These are phyloP conservation scores for Drosophila merina DNA, from an alignment of 2,888 invertebrate genomes.

Conservation along the genomic window DNA sequence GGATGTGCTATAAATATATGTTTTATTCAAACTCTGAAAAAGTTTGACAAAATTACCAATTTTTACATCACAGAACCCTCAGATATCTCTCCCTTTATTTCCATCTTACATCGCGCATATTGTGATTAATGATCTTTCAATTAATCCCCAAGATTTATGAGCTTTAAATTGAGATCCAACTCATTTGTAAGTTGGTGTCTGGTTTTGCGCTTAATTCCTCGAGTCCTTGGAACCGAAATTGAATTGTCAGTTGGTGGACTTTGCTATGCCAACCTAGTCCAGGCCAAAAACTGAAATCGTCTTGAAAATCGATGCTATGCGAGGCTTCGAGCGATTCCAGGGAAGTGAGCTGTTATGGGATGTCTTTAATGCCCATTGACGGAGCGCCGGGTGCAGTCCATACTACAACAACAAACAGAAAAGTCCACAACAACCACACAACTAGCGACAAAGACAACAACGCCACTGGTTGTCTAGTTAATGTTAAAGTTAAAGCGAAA, in stretches of 20 bases:
- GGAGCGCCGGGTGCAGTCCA: constrained; percentile 55
- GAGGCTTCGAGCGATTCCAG: constrained; percentile 39
- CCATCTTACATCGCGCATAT: constrained; percentile 3
- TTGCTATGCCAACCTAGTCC: background rate
- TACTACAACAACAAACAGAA: constrained; percentile 16
- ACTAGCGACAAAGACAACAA: constrained; percentile 29
- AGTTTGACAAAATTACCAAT: background rate
- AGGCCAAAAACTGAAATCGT: constrained; percentile 18
- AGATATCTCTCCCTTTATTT: background rate
- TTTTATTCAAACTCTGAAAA: background rate
- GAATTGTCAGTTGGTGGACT: constrained; percentile 62
- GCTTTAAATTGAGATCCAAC: constrained; percentile 57
- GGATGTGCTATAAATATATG: constrained; percentile 1
- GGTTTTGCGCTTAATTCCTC: constrained; percentile 7
- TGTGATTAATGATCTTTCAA: constrained; percentile 52
- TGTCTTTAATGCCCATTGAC: constrained; percentile 68
- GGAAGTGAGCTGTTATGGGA: constrained; percentile 67
- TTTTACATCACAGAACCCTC: background rate
- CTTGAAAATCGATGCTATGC: constrained; percentile 14
- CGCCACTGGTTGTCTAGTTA: constrained; percentile 53
- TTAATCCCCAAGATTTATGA: constrained; percentile 59
- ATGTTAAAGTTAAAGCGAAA: constrained; percentile 59
- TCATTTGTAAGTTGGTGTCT: constrained; percentile 53
- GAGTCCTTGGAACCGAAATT: constrained; percentile 47
- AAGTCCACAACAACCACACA: constrained; percentile 9